Conservation (phyloP, 2,888 invertebrate species). For the Parapristionchus giblindavisi region DNA sequence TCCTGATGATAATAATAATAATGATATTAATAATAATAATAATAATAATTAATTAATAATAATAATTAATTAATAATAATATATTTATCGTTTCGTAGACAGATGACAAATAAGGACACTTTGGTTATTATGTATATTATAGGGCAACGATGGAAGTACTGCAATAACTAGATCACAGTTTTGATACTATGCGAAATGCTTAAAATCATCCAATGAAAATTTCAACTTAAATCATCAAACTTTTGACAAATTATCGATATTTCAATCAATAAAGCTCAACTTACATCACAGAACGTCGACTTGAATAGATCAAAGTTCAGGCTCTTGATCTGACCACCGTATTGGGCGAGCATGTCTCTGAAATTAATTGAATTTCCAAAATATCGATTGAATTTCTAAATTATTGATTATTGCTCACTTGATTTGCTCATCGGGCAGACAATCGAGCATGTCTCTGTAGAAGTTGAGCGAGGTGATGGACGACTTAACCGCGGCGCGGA, state of each 20-base stretch:
- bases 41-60: no score
- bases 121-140: no score
- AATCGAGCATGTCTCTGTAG: constrained; percentile 39
- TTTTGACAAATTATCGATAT: background rate
- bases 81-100: no score
- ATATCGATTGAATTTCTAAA: background rate
- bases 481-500: constrained; percentile 43
- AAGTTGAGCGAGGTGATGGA: constrained; percentile 46
- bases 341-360: constrained; percentile 46
- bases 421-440: constrained; percentile 34
- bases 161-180: no score
- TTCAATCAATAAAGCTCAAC: background rate
- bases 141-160: no score
- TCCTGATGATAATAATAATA: no score
- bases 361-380: constrained; percentile 1
- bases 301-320: constrained; percentile 58
- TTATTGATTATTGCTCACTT: background rate
- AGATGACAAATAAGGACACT: no score
- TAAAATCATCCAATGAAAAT: background rate
- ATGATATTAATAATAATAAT: no score
- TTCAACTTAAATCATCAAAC: background rate
- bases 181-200: no score
- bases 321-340: constrained; percentile 47
- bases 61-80: no score
- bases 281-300: constrained; percentile 42